Conservation (phyloP, 2,888 invertebrate genomes). For the Perithous albicinctus region DNA sequence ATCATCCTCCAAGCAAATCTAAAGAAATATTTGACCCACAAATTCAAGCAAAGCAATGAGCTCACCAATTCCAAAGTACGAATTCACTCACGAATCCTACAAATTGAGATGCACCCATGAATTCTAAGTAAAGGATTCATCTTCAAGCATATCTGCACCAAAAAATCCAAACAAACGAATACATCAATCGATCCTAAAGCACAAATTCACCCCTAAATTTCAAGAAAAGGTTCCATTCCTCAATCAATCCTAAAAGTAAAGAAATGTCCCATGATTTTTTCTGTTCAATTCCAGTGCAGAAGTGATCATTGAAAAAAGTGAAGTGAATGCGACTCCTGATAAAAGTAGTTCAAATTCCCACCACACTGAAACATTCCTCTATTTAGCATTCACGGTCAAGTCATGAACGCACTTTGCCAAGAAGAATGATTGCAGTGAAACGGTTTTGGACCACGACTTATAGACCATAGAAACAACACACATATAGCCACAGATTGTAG, state of each 20-base stretch:
- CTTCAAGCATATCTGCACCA: not conserved
- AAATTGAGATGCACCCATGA: not conserved
- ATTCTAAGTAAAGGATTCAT: not conserved
- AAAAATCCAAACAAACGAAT: not conserved
- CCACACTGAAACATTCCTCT: not conserved
- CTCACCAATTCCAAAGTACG: not conserved
- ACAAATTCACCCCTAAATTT: not conserved
- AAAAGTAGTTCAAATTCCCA: not conserved
- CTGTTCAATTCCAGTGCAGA: no score
- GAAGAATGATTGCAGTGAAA: constrained; percentile 12
- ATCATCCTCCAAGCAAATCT: not conserved
- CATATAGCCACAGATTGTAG: constrained; percentile 54
- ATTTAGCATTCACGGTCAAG: not conserved
- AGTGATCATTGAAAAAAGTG: no score
- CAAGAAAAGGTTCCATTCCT: not conserved
- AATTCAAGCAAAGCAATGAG: no score
- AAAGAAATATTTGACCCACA: not conserved
- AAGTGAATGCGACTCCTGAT: not conserved
- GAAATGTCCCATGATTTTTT: not conserved
- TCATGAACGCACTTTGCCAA: constrained; percentile 7
- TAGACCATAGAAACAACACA: constrained; percentile 43
- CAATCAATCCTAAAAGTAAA: not conserved
- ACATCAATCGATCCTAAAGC: not conserved
- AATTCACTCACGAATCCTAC: not conserved
- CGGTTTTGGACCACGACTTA: constrained; percentile 41